A percentile compares a stretch with the other conserved stretches of the same genome.
Conservation (phyloP, 2,888 invertebrate genomes). For the Drosophila subsilvestris region DNA sequence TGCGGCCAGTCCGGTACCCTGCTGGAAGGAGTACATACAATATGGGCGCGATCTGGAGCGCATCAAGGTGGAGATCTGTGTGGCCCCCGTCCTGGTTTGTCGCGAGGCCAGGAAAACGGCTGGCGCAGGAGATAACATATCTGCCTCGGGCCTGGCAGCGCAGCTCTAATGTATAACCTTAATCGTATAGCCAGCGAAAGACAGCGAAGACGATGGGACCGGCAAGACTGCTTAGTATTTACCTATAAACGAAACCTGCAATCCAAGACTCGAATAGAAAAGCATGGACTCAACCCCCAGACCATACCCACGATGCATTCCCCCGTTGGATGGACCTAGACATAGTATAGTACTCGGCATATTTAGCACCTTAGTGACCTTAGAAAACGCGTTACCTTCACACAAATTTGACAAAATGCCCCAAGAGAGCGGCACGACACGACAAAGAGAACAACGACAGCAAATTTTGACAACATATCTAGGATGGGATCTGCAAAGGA, state of each 20-base stretch:
- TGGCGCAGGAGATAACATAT: constrained; percentile 94
- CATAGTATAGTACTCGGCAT: constrained; percentile 55
- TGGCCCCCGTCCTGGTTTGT: constrained; percentile 93
- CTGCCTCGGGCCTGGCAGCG: constrained; percentile 92
- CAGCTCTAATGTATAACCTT: constrained; percentile 84
- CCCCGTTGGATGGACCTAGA: constrained; percentile 52
- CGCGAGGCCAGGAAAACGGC: constrained; percentile 92
- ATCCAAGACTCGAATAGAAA: constrained; percentile 59
- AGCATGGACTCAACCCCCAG: constrained; percentile 35
- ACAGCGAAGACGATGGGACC: constrained; percentile 37
- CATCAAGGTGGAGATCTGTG: constrained; percentile 87
- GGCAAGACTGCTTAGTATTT: constrained; percentile 69
- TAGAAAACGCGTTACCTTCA: constrained; percentile 77
- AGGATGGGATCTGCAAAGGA: constrained; percentile 16
- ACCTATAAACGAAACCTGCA: constrained; percentile 43
- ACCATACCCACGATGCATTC: constrained; percentile 51
- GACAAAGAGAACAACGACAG: constrained; percentile 31
- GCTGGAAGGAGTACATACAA: constrained; percentile 89
- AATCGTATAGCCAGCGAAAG: constrained; percentile 10
- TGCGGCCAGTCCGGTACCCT: constrained; percentile 90
- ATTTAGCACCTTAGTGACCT: constrained; percentile 77
- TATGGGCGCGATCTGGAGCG: constrained; percentile 51
- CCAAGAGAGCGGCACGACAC: constrained; percentile 16
- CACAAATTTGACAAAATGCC: constrained; percentile 34
- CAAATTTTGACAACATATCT: constrained; percentile 41